A percentile compares a stretch with the other conserved stretches of the same genome.
Conservation (phyloP, 2,113 vertebrate species). For the Chloropsis hardwickii region DNA sequence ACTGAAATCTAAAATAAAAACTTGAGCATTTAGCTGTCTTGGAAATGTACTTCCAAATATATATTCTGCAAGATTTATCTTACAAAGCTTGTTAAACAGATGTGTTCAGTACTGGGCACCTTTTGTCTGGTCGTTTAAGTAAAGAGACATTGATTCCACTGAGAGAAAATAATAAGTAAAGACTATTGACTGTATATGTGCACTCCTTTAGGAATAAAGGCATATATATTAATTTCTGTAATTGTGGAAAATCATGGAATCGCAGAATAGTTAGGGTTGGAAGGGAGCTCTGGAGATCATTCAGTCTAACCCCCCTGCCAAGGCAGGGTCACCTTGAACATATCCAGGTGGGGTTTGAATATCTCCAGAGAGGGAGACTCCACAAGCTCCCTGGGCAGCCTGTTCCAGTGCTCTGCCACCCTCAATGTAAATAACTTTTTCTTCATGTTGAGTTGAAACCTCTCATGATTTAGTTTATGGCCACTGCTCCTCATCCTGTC, state of each 20-base stretch:
- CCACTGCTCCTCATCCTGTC: not conserved
- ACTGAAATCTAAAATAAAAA: conserved; percentile 12
- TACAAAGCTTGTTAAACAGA: conserved; percentile 23
- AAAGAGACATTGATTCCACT: not conserved
- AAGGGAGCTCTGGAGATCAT: not conserved
- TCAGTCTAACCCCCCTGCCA: not conserved
- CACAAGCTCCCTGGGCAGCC: rapidly evolving
- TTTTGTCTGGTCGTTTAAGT: conserved; percentile 7
- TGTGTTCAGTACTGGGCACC: not conserved
- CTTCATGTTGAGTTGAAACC: not conserved
- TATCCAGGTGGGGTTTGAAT: not conserved
- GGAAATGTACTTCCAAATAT: conserved; percentile 18
- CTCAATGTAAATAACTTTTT: not conserved
- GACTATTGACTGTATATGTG: not conserved
- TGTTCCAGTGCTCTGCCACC: not conserved
- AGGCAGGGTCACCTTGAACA: not conserved
- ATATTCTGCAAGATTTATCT: conserved; percentile 2
- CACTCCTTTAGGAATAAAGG: not conserved
- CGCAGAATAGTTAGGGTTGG: not conserved
- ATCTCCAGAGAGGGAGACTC: not conserved
- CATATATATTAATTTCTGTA: not conserved
- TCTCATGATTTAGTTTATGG: not conserved
- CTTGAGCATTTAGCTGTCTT: conserved; percentile 1
- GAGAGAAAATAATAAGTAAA: not conserved
- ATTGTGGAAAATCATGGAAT: not conserved